These are phyloP conservation scores for Nipponia nippon DNA, from an alignment of 2,113 vertebrate genomes.

Conservation along the genomic window DNA sequence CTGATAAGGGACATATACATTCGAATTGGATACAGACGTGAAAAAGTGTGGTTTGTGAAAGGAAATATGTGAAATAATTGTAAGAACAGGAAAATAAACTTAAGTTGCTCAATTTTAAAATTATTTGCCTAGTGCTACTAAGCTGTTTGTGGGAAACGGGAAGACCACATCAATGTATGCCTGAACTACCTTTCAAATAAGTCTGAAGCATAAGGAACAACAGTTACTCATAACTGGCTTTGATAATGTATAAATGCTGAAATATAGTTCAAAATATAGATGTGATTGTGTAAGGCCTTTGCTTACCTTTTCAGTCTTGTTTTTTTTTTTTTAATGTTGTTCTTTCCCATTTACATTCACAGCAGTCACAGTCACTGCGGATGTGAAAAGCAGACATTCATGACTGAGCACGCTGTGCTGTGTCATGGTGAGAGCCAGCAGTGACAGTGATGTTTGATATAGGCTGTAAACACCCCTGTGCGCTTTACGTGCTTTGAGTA, in stretches of 20 bases:
- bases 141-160: background rate
- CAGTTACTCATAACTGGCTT: background rate
- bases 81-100: background rate
- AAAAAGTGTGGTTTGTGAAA: background rate
- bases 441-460: background rate
- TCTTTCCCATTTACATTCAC: background rate
- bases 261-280: background rate
- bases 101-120: background rate
- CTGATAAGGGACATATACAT: background rate
- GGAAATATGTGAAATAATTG: background rate
- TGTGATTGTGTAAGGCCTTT: background rate
- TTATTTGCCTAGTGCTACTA: background rate
- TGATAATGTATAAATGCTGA: background rate
- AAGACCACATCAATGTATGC: background rate
- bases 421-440: background rate
- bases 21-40: background rate
- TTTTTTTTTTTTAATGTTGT: background rate
- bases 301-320: background rate
- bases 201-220: background rate
- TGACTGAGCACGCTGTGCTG: background rate
- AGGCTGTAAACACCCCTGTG: background rate
- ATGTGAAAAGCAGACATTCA: background rate
- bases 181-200: background rate
- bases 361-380: background rate
- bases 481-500: background rate